Evolutionary conservation across 2,797 vertebrate species (phyloP).

Genomic region (Trematomus bernacchii): DNA sequence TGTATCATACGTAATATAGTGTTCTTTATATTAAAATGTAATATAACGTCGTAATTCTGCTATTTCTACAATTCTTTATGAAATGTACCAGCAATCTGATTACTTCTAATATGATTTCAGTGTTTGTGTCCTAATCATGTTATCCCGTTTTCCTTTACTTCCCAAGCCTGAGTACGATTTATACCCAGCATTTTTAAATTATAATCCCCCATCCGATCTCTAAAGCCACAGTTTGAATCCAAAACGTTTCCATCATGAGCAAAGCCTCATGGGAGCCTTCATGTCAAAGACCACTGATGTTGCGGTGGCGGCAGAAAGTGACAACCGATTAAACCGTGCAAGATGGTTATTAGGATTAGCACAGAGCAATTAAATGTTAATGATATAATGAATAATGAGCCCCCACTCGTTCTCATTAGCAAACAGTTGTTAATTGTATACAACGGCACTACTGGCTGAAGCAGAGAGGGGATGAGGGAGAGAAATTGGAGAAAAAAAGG

Average conservation of each 20-base stretch:
- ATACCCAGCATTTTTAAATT: constrained; percentile 14
- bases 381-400: constrained; percentile 78
- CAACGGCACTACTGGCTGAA: constrained; percentile 38
- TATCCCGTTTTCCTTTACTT: too few relatives aligned
- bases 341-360: constrained; percentile 78
- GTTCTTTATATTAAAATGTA: too few relatives aligned
- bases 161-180: not conserved
- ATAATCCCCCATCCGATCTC: constrained; percentile 9
- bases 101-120: too few relatives aligned
- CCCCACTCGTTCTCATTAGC: constrained; percentile 72
- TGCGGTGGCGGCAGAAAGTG: constrained; percentile 50
- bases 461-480: constrained; percentile 11
- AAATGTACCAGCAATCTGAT: too few relatives aligned
- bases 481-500: constrained; percentile 8
- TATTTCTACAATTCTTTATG: too few relatives aligned
- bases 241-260: constrained; percentile 18
- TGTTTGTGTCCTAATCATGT: too few relatives aligned
- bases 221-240: constrained; percentile 17
- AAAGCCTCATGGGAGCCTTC: constrained; percentile 31
- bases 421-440: constrained; percentile 73
- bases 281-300: constrained; percentile 39
- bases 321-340: constrained; percentile 65
- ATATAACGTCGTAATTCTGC: too few relatives aligned
- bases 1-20: too few relatives aligned
- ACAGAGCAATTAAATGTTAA: constrained; percentile 77